A percentile compares a stretch with the other conserved stretches of the same genome.
Evolutionary conservation across 1,140 invertebrate species (phyloP).

Genomic region (Drosophila navojoa): DNA sequence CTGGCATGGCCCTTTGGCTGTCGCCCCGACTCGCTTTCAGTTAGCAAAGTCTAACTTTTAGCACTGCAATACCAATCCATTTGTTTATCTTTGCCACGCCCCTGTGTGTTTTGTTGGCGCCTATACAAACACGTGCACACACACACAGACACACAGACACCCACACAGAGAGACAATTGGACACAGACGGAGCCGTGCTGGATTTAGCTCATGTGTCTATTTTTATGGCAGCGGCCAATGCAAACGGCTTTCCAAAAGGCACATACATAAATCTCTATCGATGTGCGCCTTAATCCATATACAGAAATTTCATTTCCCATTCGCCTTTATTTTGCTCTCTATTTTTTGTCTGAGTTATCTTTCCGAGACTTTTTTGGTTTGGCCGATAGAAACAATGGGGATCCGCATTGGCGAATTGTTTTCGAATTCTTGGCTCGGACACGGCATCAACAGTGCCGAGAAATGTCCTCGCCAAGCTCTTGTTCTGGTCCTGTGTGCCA

Average conservation of each 20-base stretch:
- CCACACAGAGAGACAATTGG: background rate
- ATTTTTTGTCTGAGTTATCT: constrained; percentile 16
- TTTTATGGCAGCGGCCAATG: constrained; percentile 56
- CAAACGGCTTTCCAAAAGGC: constrained; percentile 35
- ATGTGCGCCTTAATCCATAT: constrained; percentile 64
- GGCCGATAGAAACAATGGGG: constrained; percentile 38
- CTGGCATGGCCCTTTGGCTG: constrained; percentile 1
- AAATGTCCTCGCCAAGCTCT: constrained; percentile 1
- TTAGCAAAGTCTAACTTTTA: constrained; percentile 36
- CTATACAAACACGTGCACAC: constrained; percentile 2
- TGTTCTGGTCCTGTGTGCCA: constrained; percentile 24
- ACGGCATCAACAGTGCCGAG: constrained; percentile 38
- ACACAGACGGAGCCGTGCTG: background rate
- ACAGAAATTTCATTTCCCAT: constrained; percentile 61
- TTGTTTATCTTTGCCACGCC: constrained; percentile 14
- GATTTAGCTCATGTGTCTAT: constrained; percentile 35
- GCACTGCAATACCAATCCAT: constrained; percentile 41
- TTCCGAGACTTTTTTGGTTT: constrained; percentile 1
- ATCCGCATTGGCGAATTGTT: constrained; percentile 45
- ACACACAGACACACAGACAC: background rate
- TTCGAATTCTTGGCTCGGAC: constrained; percentile 60
- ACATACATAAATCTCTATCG: constrained; percentile 67
- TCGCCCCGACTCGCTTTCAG: constrained; percentile 28
- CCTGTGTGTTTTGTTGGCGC: constrained; percentile 1
- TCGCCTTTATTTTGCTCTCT: constrained; percentile 44